phyloP scores from a whole-genome alignment of 2,888 invertebrate genomes.

The Nesidiocoris tenuis region DNA sequence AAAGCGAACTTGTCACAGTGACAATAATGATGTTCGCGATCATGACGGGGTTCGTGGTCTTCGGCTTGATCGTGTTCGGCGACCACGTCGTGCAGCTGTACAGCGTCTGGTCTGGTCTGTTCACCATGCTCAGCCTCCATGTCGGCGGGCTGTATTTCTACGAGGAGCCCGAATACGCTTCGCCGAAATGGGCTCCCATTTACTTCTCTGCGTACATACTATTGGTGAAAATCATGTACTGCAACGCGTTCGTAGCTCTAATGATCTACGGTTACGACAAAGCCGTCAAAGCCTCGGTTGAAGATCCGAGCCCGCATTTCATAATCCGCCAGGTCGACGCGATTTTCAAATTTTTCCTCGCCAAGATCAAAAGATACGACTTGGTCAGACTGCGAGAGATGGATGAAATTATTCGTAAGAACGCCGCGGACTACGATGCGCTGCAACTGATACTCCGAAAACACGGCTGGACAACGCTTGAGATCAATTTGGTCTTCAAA shows the following conservation, averaged over 20 bases:
- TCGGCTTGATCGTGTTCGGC: constrained; percentile 15
- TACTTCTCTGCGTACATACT: neutral
- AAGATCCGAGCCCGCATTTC: neutral
- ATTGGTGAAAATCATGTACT: neutral
- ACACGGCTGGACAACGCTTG: neutral
- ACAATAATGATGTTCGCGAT: neutral
- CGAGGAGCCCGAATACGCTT: neutral
- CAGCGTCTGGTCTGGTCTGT: neutral
- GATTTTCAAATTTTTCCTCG: neutral
- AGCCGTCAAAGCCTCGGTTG: neutral
- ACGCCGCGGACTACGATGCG: constrained; percentile 7
- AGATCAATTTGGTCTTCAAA: constrained; percentile 11
- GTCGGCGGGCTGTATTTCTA: constrained; percentile 7
- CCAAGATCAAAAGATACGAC: neutral
- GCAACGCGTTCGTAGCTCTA: constrained; percentile 10
- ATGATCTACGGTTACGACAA: constrained; percentile 6
- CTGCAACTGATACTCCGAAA: constrained; percentile 1
- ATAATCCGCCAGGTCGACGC: neutral
- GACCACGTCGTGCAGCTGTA: neutral
- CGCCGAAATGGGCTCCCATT: neutral
- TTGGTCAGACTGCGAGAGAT: neutral
- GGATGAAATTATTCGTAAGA: neutral
- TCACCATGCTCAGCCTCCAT: neutral
- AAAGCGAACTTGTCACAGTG: neutral
- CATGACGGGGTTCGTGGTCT: constrained; percentile 9